phyloP scores from a whole-genome alignment of 2,113 vertebrate genomes.

The Ailurus styani region DNA sequence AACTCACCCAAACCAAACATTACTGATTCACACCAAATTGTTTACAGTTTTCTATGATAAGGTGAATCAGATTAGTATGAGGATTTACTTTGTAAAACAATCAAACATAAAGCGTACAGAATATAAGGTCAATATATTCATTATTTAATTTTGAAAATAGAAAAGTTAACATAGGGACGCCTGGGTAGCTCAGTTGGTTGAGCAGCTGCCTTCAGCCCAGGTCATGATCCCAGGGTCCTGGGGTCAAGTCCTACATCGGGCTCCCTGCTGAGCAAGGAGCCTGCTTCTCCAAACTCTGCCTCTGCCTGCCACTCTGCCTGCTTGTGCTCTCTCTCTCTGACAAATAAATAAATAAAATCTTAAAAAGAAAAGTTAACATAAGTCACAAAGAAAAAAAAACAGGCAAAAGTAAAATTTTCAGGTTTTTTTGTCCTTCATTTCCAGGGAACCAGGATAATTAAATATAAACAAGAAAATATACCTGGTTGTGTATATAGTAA shows the following conservation, averaged over 20 bases:
- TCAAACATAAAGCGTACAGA: background rate
- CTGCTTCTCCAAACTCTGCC: too few species aligned
- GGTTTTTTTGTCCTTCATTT: background rate
- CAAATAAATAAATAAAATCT: too few species aligned
- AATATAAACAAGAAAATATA: background rate
- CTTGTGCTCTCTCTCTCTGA: too few species aligned
- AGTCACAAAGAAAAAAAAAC: background rate
- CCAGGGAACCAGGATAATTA: background rate
- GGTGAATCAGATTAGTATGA: background rate
- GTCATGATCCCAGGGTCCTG: too few species aligned
- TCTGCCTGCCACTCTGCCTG: too few species aligned
- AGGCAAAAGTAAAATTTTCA: background rate
- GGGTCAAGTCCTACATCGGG: too few species aligned
- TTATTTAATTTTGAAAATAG: constrained; percentile 9
- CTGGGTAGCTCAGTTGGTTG: too few species aligned
- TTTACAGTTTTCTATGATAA: background rate
- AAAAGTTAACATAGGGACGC: background rate
- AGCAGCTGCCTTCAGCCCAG: too few species aligned
- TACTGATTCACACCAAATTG: background rate
- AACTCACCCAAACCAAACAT: background rate
- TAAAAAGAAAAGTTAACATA: background rate
- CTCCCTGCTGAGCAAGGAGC: too few species aligned
- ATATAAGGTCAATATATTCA: background rate
- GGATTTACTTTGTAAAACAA: constrained; percentile 4
- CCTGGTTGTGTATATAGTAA: background rate